phyloP scores from a whole-genome alignment of 2,888 invertebrate genomes.

The Xanthorhoe spadicearia region DNA sequence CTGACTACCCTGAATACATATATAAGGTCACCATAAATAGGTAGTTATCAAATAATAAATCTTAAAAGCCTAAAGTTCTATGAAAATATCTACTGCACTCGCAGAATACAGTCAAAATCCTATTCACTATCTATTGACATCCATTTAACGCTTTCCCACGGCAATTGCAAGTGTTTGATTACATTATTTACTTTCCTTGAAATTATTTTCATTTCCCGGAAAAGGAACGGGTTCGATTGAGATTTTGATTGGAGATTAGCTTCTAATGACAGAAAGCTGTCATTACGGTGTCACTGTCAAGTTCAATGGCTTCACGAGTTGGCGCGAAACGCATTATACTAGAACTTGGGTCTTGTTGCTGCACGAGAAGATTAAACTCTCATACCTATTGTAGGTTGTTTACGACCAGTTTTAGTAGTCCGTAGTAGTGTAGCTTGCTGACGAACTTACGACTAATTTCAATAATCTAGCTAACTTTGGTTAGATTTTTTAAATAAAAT shows the following conservation, averaged over 20 bases:
- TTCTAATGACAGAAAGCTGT: slow-evolving; percentile 39
- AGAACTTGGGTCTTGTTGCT: background rate
- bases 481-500: no score
- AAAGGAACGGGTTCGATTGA: slow-evolving; percentile 37
- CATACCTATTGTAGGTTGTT: no score
- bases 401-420: no score
- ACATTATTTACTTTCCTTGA: slow-evolving; percentile 34
- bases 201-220: slow-evolving; percentile 41
- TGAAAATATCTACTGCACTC: background rate
- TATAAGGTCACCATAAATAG: no score
- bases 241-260: slow-evolving; percentile 41
- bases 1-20: no score
- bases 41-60: no score
- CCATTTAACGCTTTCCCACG: slow-evolving; percentile 16
- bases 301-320: slow-evolving; percentile 36
- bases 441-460: no score
- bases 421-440: no score
- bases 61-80: background rate
- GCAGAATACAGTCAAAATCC: background rate
- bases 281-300: slow-evolving; percentile 35
- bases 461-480: no score
- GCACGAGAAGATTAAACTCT: background rate
- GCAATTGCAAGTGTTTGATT: slow-evolving; percentile 12
- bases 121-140: background rate
- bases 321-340: background rate